Percentiles rank a stretch among this genome's conserved stretches.
Conservation (phyloP, 2,888 invertebrate species). For the Tridacna gigas region DNA sequence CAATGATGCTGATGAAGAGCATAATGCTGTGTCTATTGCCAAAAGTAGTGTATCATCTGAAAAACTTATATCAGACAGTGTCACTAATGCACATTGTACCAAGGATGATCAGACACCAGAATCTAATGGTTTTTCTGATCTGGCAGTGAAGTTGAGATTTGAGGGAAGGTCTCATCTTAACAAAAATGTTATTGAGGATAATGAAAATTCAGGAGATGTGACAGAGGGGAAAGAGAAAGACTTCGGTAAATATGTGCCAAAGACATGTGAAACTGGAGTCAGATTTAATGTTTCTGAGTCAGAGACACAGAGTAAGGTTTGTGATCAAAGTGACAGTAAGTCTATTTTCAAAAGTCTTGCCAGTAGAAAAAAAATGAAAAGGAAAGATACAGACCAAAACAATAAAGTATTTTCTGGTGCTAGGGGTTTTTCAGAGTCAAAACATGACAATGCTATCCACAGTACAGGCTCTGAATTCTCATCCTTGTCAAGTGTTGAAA, state of each 20-base stretch:
- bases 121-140: not conserved
- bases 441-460: not conserved
- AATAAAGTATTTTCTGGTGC: not conserved
- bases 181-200: not conserved
- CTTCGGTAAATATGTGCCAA: not conserved
- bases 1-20: not conserved
- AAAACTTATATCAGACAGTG: not conserved
- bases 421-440: not conserved
- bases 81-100: not conserved
- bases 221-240: not conserved
- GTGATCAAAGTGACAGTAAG: not conserved
- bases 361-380: conserved; percentile 12
- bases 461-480: not conserved
- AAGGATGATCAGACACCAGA: not conserved
- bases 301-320: not conserved
- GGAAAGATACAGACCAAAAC: not conserved
- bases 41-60: not conserved
- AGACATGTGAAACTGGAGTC: not conserved
- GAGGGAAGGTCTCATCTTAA: not conserved
- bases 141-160: conserved; percentile 25
- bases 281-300: not conserved
- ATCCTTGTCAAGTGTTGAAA: conserved; percentile 12
- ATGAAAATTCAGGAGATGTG: not conserved
- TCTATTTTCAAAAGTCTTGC: conserved; percentile 23
- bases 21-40: not conserved